Conservation (phyloP, 2,797 vertebrate genomes). For the Xiphorhynchus erythropygius region DNA sequence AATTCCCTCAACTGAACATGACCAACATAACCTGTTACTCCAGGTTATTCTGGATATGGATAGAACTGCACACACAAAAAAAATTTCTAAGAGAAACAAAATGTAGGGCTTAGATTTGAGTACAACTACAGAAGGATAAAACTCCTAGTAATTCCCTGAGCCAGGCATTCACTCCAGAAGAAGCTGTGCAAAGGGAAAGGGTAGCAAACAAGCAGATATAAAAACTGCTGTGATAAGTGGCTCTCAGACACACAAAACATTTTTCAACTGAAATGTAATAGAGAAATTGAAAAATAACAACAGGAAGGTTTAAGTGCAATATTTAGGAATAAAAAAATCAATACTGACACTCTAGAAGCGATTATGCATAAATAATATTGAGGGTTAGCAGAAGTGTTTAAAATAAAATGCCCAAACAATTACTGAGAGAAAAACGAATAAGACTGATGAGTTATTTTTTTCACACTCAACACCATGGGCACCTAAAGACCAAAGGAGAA, state of each 20-base stretch:
- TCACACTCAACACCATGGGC: neutral
- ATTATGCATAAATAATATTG: neutral
- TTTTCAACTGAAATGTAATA: neutral
- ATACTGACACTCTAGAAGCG: neutral
- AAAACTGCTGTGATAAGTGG: neutral
- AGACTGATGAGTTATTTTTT: neutral
- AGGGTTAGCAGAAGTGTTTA: neutral
- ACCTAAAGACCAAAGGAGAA: neutral
- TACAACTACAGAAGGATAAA: neutral
- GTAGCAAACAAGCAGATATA: neutral
- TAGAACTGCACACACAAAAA: neutral
- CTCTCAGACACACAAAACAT: neutral
- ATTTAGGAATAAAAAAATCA: neutral
- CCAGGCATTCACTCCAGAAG: neutral
- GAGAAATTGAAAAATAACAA: neutral
- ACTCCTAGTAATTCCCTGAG: neutral
- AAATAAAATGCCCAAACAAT: neutral
- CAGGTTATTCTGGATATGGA: neutral
- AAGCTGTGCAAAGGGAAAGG: neutral
- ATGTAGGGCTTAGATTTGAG: neutral
- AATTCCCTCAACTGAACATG: neutral
- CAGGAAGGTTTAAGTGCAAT: neutral
- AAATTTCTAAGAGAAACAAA: neutral
- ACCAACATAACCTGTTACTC: neutral
- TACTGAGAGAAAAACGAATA: neutral